phyloP scores from a whole-genome alignment of 2,888 invertebrate genomes.

The Camptogramma bilineatum region DNA sequence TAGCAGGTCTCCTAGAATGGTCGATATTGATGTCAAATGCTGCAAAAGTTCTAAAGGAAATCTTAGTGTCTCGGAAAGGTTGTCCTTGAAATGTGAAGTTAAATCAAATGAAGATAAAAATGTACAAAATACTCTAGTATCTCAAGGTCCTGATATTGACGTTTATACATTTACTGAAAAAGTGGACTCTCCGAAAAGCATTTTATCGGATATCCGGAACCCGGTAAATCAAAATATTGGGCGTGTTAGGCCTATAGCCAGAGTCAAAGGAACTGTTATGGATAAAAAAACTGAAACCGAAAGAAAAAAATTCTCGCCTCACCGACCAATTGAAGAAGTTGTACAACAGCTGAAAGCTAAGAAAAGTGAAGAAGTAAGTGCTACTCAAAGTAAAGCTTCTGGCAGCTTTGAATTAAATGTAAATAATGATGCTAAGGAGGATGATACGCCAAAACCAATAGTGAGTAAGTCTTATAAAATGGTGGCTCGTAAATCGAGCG shows the following conservation, averaged over 20 bases:
- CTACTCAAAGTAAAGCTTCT: constrained; percentile 48
- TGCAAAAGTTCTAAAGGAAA: constrained; percentile 80
- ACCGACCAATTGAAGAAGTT: constrained; percentile 80
- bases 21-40: constrained; percentile 80
- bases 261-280: constrained; percentile 80
- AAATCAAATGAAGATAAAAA: constrained; percentile 73
- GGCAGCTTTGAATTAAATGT: constrained; percentile 51
- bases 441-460: constrained; percentile 73
- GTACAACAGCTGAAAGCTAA: constrained; percentile 78
- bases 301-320: constrained; percentile 79
- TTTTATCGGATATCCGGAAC: constrained; percentile 75
- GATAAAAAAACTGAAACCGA: constrained; percentile 77
- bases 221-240: constrained; percentile 74
- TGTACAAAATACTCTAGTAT: constrained; percentile 64
- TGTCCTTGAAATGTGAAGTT: constrained; percentile 73
- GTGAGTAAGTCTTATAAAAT: constrained; percentile 82
- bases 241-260: constrained; percentile 78
- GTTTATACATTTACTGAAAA: constrained; percentile 82
- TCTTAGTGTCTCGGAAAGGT: constrained; percentile 75
- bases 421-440: constrained; percentile 56
- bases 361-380: constrained; percentile 70
- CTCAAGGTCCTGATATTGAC: constrained; percentile 78
- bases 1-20: constrained; percentile 71
- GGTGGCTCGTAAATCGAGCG: constrained; percentile 82
- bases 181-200: constrained; percentile 80